Base-by-base conservation (phyloP, 2,888 invertebrate species). In the Aphidoletes aphidimyza region DNA sequence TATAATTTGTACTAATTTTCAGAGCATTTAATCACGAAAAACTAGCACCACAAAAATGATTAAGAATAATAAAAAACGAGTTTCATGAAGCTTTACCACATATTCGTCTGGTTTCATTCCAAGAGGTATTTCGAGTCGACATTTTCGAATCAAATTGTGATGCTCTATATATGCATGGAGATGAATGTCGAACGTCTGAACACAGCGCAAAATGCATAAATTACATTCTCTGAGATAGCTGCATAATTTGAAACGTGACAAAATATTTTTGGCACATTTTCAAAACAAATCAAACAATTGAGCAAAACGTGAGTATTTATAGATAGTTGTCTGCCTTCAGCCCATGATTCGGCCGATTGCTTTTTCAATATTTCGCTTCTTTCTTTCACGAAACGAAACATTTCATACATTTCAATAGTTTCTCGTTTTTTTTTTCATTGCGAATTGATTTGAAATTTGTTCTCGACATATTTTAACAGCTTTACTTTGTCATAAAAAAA, bases 241-340 rank as follows among this genome's bases (percentile, higher is more conserved):
- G 69, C 69, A 69, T 30, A 69, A 14, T 69, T 69, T 69, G 34
- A 69, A 69, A 69, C 69, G 69, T 69, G 69, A 69, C 69, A 69
- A 26, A 54, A 54, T 54, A 1, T 30, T 69, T 69, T 69, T 69
- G 69, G 69, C 69, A 69, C 14, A 3, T 30, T 30, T 30, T 69
- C 69, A 69, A 69, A 69, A 54, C 2, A 69, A 69, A 69, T 69
- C 3, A 30, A 30, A 69, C 34, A 11, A 69, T 30, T 14, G 17
- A 9, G 30, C 30, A 11, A 69, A 69, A 69, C 42, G 42, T 42
- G 5, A 14, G 54, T 54, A 22, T 22, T n/a, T 54, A 54, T 22
- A 54, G 22, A 54, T 54, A 54, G 54, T 22, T n/a, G 6, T n/a
- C 9, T 54, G n/a, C 22, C 22, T 69, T 69, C 34, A 34, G 30